A percentile compares a stretch with the other conserved stretches of the same genome.
phyloP scores from a whole-genome alignment of 2,888 invertebrate species.

The Meandrusa payeni region DNA sequence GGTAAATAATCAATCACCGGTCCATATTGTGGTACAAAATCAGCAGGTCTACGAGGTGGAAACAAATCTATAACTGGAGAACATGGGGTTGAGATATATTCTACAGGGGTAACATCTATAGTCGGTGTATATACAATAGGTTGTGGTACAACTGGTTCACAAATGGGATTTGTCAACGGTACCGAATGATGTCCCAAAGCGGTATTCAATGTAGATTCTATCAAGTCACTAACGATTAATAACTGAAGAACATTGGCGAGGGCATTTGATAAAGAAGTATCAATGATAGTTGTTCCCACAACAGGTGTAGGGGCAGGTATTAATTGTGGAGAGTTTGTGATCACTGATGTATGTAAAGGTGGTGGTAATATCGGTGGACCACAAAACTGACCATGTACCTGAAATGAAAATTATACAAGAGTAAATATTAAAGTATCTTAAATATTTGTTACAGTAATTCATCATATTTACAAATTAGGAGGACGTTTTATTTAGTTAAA shows the following conservation, averaged over 20 bases:
- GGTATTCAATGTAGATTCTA: slow-evolving; percentile 35
- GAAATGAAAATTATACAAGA: slow-evolving; percentile 19
- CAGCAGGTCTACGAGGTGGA: not conserved
- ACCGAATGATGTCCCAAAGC: slow-evolving; percentile 19
- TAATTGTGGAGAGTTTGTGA: slow-evolving; percentile 14
- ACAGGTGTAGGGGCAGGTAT: slow-evolving; percentile 24
- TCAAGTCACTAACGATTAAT: slow-evolving; percentile 51
- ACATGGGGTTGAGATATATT: slow-evolving; percentile 23
- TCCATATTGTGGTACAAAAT: slow-evolving; percentile 4
- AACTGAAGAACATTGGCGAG: slow-evolving; percentile 58
- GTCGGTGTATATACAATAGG: slow-evolving; percentile 20
- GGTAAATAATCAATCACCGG: slow-evolving; percentile 8
- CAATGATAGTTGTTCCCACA: slow-evolving; percentile 45
- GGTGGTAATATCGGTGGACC: slow-evolving; percentile 26
- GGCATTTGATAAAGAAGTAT: slow-evolving; percentile 52
- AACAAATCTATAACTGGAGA: slow-evolving; percentile 7
- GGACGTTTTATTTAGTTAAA: no score
- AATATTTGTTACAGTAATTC: no score
- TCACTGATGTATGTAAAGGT: slow-evolving; percentile 23
- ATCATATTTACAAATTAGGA: no score
- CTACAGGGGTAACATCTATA: slow-evolving; percentile 24
- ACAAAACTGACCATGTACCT: slow-evolving; percentile 33
- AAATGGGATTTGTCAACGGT: slow-evolving; percentile 17
- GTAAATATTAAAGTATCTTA: not conserved
- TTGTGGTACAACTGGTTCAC: slow-evolving; percentile 13